Evolutionary conservation across 2,888 invertebrate genomes (phyloP).

Genomic region (Pseudanteris insignis): DNA sequence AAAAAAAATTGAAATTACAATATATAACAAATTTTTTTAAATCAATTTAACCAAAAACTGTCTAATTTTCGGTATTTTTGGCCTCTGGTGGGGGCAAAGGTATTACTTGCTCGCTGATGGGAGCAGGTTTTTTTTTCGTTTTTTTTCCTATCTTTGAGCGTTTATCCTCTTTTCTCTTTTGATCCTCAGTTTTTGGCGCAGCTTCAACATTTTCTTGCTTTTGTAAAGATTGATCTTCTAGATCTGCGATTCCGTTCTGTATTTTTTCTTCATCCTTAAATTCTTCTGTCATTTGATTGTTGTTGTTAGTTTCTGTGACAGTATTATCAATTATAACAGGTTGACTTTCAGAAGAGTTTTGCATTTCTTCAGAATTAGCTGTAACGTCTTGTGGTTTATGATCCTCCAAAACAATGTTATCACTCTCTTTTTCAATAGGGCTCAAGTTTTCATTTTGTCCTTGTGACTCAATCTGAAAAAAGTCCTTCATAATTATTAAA

Average conservation of each 20-base stretch:
- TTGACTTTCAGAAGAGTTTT: neutral
- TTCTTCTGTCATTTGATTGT: slow-evolving; percentile 1
- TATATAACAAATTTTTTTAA: too few relatives aligned
- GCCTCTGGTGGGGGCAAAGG: slow-evolving; percentile 59
- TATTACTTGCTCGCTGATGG: slow-evolving; percentile 58
- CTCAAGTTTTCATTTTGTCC: neutral
- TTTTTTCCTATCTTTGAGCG: slow-evolving; percentile 55
- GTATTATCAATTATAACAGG: too few relatives aligned
- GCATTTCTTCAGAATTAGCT: neutral
- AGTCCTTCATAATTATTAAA: too few relatives aligned
- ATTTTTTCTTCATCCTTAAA: slow-evolving; percentile 4
- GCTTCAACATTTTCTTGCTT: neutral
- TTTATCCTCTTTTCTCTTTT: slow-evolving; percentile 53
- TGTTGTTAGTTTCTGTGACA: too few relatives aligned
- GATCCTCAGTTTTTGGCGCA: slow-evolving; percentile 43
- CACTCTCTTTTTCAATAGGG: neutral
- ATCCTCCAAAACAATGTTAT: neutral
- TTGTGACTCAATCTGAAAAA: too few relatives aligned
- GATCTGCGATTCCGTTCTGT: neutral
- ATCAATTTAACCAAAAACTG: too few relatives aligned
- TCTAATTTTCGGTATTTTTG: slow-evolving; percentile 34
- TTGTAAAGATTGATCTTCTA: neutral
- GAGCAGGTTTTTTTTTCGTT: slow-evolving; percentile 54
- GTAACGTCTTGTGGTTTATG: neutral
- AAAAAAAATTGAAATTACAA: too few relatives aligned